These are phyloP conservation scores for Ischnus inquisitorius DNA, from an alignment of 2,888 invertebrate species.

Conservation along the genomic window DNA sequence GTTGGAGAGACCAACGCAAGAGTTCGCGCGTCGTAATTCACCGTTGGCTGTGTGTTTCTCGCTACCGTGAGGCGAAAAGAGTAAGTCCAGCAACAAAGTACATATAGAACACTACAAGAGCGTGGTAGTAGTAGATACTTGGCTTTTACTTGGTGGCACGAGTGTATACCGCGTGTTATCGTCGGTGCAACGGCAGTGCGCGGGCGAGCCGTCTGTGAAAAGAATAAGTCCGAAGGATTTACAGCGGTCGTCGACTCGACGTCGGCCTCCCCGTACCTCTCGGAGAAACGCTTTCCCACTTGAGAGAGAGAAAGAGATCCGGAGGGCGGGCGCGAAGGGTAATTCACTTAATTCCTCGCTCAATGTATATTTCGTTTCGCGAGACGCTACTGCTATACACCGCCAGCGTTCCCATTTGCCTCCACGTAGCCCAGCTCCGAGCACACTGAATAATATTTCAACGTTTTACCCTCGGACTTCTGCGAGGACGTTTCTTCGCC, in stretches of 20 bases:
- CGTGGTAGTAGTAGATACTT: slow-evolving; percentile 14
- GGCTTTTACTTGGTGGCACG: background rate
- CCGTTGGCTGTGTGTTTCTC: slow-evolving; percentile 11
- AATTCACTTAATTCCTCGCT: slow-evolving; percentile 79
- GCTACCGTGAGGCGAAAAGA: background rate
- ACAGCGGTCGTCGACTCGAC: slow-evolving; percentile 50
- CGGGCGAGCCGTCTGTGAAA: slow-evolving; percentile 44
- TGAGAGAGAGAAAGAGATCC: background rate
- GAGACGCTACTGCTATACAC: slow-evolving; percentile 1
- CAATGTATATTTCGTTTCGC: slow-evolving; percentile 67
- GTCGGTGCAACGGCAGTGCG: slow-evolving; percentile 43
- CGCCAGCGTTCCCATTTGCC: slow-evolving; percentile 17
- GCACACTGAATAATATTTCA: slow-evolving; percentile 75
- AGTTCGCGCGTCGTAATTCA: slow-evolving; percentile 46
- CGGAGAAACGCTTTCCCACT: slow-evolving; percentile 40
- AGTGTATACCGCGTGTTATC: slow-evolving; percentile 53
- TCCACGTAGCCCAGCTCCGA: slow-evolving; percentile 26
- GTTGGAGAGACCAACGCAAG: slow-evolving; percentile 11
- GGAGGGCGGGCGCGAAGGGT: slow-evolving; percentile 67
- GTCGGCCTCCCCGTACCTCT: slow-evolving; percentile 28
- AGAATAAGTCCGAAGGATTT: slow-evolving; percentile 65
- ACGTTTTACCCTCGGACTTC: slow-evolving; percentile 63
- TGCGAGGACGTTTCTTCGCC: slow-evolving; percentile 57
- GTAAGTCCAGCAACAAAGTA: slow-evolving; percentile 37
- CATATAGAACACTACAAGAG: background rate